Percentiles rank a stretch among this genome's conserved stretches.
Conservation (phyloP, 2,888 invertebrate genomes). For the Leistus spinibarbis region DNA sequence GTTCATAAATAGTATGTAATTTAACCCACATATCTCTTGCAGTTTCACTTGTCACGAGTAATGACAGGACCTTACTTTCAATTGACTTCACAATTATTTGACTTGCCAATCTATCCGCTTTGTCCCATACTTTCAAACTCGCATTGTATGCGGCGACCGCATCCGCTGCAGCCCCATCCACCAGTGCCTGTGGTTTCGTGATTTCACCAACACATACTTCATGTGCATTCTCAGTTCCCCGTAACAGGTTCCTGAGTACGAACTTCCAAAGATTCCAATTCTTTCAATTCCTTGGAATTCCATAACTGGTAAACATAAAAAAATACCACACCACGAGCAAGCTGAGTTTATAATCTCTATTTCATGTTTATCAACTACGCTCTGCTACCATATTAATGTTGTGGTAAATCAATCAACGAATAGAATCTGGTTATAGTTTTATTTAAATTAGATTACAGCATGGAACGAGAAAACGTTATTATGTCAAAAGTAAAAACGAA, state of each 20-base stretch:
- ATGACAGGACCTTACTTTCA: too few relatives aligned
- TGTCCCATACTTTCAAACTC: conserved; percentile 16
- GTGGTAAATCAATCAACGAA: too few relatives aligned
- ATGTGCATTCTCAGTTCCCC: conserved; percentile 13
- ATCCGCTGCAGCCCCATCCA: background rate
- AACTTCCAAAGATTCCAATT: conserved; percentile 14
- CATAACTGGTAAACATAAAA: background rate
- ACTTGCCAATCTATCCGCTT: background rate
- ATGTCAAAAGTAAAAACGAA: too few relatives aligned
- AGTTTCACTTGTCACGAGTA: too few relatives aligned
- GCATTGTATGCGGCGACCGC: conserved; percentile 6
- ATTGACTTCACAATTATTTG: too few relatives aligned
- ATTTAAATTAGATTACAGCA: too few relatives aligned
- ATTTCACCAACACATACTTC: conserved; percentile 18
- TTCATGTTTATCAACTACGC: background rate
- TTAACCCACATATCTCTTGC: too few relatives aligned
- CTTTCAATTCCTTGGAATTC: background rate
- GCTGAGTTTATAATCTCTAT: background rate
- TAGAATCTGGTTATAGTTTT: too few relatives aligned
- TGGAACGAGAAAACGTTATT: too few relatives aligned
- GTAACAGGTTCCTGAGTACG: conserved; percentile 13
- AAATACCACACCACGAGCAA: background rate
- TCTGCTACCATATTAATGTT: background rate
- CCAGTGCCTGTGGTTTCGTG: conserved; percentile 7
- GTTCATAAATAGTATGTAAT: too few relatives aligned